phyloP scores from a whole-genome alignment of 2,888 invertebrate species.

The Eledona agricola region DNA sequence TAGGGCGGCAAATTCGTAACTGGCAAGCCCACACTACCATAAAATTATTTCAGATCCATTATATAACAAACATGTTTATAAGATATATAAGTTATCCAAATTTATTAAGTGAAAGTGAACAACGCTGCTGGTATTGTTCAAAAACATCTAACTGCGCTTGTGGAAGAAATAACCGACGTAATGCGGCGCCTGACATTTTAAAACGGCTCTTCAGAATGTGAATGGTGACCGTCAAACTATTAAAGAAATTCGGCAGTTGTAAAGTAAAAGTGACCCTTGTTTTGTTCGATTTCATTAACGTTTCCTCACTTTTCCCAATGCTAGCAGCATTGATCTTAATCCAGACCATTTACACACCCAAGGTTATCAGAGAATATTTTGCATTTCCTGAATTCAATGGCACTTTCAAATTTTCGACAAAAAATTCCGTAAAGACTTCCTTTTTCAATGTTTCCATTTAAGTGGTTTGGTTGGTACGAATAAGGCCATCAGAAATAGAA shows the following conservation, averaged over 20 bases:
- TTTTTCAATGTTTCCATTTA: no score
- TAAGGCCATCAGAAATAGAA: neutral
- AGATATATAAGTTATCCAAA: conserved; percentile 1
- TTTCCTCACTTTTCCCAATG: conserved; percentile 29
- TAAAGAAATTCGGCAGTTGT: neutral
- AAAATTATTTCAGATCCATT: conserved; percentile 3
- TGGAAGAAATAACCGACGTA: no score
- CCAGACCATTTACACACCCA: conserved; percentile 9
- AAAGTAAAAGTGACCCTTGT: conserved; percentile 25
- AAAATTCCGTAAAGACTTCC: neutral
- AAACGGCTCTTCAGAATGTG: no score
- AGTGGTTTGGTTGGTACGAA: no score
- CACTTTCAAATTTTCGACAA: conserved; percentile 6
- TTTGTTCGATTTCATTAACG: conserved; percentile 17
- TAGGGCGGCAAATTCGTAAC: no score
- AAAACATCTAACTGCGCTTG: no score
- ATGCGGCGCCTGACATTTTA: no score
- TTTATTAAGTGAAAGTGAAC: conserved; percentile 8
- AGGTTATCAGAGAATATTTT: conserved; percentile 11
- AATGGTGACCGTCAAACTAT: neutral
- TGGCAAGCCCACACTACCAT: no score
- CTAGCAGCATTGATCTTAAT: conserved; percentile 20
- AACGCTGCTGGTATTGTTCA: neutral
- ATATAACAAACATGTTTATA: conserved; percentile 12
- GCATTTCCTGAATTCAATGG: conserved; percentile 17